Evolutionary conservation across 2,888 invertebrate species (phyloP).

Genomic region (Drosophila borborema): DNA sequence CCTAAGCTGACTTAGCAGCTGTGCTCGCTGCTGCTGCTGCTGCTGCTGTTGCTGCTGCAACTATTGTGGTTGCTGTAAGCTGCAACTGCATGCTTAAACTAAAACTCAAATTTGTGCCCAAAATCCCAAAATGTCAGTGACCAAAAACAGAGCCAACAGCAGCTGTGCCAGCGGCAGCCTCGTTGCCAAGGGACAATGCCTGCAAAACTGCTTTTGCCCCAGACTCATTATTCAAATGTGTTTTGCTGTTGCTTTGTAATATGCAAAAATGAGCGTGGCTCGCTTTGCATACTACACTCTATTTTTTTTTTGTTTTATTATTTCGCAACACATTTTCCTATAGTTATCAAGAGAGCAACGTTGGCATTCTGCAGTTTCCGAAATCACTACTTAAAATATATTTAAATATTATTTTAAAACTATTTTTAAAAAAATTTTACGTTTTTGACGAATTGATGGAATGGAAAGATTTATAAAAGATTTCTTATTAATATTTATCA

Average conservation of each 20-base stretch:
- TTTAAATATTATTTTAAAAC: no score
- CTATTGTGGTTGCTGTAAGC: slow-evolving; percentile 34
- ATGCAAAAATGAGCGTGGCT: slow-evolving; percentile 20
- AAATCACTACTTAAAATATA: no score
- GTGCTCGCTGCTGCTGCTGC: slow-evolving; percentile 12
- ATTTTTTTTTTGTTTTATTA: background rate
- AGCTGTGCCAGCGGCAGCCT: slow-evolving; percentile 17
- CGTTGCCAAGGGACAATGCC: slow-evolving; percentile 25
- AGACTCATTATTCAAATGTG: slow-evolving; percentile 73
- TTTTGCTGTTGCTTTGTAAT: slow-evolving; percentile 27
- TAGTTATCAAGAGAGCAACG: slow-evolving; percentile 5
- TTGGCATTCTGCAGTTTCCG: background rate
- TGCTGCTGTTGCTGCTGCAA: slow-evolving; percentile 12
- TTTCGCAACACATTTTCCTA: background rate
- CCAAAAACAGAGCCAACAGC: slow-evolving; percentile 31
- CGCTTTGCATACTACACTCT: slow-evolving; percentile 2
- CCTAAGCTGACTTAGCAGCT: slow-evolving; percentile 50
- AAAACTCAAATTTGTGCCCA: slow-evolving; percentile 65
- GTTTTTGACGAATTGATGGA: no score
- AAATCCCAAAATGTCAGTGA: slow-evolving; percentile 73
- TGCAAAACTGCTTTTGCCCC: slow-evolving; percentile 44
- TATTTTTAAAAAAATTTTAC: no score
- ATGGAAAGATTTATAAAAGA: no score
- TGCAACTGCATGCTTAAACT: slow-evolving; percentile 65
- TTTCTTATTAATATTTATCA: no score